These are phyloP conservation scores for Escarpia spicata DNA, from an alignment of 2,888 invertebrate species.

Conservation along the genomic window DNA sequence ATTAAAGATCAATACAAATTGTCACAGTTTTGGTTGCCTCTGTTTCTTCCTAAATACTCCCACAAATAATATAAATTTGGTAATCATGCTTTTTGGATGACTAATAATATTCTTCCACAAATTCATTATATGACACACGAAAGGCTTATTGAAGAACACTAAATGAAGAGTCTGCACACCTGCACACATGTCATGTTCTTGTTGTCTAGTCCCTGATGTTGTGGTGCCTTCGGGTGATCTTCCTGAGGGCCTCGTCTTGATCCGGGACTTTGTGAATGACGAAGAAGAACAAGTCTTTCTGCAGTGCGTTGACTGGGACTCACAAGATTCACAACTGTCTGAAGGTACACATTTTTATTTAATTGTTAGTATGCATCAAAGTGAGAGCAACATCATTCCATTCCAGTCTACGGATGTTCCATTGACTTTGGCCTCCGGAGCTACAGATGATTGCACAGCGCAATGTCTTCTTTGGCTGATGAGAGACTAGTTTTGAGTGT, in stretches of 20 bases:
- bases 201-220: conserved; percentile 63
- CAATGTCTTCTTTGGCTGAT: too few species aligned
- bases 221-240: conserved; percentile 43
- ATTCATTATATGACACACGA: too few species aligned
- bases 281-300: conserved; percentile 76
- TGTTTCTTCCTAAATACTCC: neutral
- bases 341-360: neutral
- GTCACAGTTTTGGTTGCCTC: neutral
- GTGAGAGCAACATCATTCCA: too few species aligned
- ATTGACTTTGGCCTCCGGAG: too few species aligned
- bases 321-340: conserved; percentile 22
- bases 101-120: too few species aligned
- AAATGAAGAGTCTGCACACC: neutral
- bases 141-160: too few species aligned
- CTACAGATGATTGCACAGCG: too few species aligned
- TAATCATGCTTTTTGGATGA: too few species aligned
- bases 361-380: too few species aligned
- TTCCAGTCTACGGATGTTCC: too few species aligned
- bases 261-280: conserved; percentile 77
- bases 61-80: neutral
- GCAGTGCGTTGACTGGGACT: conserved; percentile 70
- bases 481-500: too few species aligned
- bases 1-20: neutral
- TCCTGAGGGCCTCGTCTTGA: conserved; percentile 78
- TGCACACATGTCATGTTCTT: neutral